Conservation (phyloP, 1,140 invertebrate genomes). For the Metaphire vulgaris region DNA sequence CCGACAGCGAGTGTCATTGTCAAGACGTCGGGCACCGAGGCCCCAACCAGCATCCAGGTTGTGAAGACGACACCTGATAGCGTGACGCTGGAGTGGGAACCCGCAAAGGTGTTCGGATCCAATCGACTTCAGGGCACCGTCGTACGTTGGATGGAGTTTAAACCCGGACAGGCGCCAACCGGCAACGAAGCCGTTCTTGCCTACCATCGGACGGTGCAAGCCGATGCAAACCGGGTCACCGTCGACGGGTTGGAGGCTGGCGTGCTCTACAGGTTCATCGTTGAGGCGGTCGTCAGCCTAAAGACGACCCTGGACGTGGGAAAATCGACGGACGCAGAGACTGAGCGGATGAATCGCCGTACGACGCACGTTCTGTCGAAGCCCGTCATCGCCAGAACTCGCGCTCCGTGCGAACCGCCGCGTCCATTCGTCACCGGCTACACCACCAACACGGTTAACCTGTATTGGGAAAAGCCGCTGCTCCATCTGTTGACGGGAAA, state of each 20-base stretch:
- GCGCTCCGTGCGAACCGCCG: slow-evolving; percentile 48
- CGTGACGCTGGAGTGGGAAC: slow-evolving; percentile 44
- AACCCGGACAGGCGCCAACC: slow-evolving; percentile 32
- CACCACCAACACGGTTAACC: slow-evolving; percentile 41
- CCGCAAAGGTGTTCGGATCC: slow-evolving; percentile 47
- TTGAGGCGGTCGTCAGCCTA: slow-evolving; percentile 51
- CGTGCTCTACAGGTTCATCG: slow-evolving; percentile 45
- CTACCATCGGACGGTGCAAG: slow-evolving; percentile 41
- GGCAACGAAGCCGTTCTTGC: slow-evolving; percentile 41
- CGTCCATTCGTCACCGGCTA: slow-evolving; percentile 42
- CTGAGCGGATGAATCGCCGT: slow-evolving; percentile 43
- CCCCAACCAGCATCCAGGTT: slow-evolving; percentile 43
- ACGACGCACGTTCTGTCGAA: slow-evolving; percentile 49
- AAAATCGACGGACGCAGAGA: slow-evolving; percentile 35
- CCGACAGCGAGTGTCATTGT: slow-evolving; percentile 43
- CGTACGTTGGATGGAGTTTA: slow-evolving; percentile 46
- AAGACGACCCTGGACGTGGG: slow-evolving; percentile 48
- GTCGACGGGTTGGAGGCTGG: slow-evolving; percentile 43
- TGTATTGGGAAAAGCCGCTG: slow-evolving; percentile 51
- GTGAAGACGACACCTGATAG: slow-evolving; percentile 39
- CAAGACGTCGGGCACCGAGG: slow-evolving; percentile 43
- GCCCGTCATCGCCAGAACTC: slow-evolving; percentile 44
- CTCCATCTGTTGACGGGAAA: slow-evolving; percentile 44
- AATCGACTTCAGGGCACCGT: slow-evolving; percentile 45
- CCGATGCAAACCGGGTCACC: slow-evolving; percentile 39